These are phyloP conservation scores for Thunnus maccoyii DNA, from an alignment of 2,113 vertebrate genomes.

Conservation along the genomic window DNA sequence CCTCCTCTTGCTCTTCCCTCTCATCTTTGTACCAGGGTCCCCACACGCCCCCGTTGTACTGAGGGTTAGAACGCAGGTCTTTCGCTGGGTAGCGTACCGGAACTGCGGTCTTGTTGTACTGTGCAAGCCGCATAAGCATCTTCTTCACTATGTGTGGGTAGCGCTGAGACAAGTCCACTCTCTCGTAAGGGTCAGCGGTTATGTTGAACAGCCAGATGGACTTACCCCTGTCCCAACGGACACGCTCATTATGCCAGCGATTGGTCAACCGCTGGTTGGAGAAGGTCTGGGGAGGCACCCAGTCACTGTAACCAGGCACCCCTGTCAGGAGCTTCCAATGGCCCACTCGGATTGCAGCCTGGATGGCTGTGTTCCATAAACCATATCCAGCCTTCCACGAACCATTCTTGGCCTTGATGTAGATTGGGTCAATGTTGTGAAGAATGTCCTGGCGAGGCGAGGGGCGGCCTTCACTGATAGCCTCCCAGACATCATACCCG, in stretches of 20 bases:
- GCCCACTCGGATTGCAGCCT: conserved; percentile 93
- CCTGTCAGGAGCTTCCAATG: conserved; percentile 98
- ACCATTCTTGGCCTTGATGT: conserved; percentile 93
- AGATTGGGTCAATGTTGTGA: conserved; percentile 98
- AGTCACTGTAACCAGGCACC: conserved; percentile 94
- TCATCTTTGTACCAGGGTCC: conserved; percentile 95
- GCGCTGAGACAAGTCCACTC: conserved; percentile 90
- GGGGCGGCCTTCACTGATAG: conserved; percentile 93
- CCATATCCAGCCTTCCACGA: conserved; percentile 95
- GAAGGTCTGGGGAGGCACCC: conserved; percentile 97
- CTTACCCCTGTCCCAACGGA: conserved; percentile 91
- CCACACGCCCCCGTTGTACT: conserved; percentile 96
- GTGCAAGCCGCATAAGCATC: conserved; percentile 89
- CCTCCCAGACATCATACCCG: conserved; percentile 97
- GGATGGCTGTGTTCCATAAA: conserved; percentile 96
- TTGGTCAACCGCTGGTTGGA: conserved; percentile 88
- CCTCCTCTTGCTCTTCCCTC: conserved; percentile 82
- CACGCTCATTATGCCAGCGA: conserved; percentile 92
- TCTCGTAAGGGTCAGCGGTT: conserved; percentile 94
- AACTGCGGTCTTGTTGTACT: conserved; percentile 93
- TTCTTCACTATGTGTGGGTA: conserved; percentile 93
- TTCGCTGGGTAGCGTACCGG: conserved; percentile 94
- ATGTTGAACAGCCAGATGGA: conserved; percentile 99
- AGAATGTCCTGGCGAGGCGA: conserved; percentile 95
- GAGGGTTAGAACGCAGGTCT: conserved; percentile 95